These are phyloP conservation scores for Drosophila sucinea DNA, from an alignment of 1,140 invertebrate species.

Conservation along the genomic window DNA sequence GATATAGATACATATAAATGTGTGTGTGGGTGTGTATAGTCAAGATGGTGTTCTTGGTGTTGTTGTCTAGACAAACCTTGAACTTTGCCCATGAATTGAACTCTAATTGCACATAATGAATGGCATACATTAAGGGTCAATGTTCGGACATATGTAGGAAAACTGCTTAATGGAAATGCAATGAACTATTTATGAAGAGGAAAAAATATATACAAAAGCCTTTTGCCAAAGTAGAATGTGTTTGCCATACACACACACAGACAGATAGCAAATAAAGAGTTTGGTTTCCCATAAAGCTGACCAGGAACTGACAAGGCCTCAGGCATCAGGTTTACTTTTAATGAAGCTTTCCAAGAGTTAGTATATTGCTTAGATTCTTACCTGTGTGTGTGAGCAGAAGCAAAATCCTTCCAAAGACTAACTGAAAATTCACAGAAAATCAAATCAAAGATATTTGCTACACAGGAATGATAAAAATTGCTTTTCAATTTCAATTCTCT, in stretches of 20 bases:
- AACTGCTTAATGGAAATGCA: conserved; percentile 54
- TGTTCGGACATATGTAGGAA: conserved; percentile 31
- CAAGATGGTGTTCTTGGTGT: conserved; percentile 15
- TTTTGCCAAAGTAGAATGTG: not conserved
- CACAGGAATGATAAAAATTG: too few relatives aligned
- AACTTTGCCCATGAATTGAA: conserved; percentile 64
- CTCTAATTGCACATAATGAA: conserved; percentile 75
- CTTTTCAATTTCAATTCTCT: too few relatives aligned
- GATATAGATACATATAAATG: not conserved
- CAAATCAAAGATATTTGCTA: too few relatives aligned
- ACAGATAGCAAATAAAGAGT: too few relatives aligned
- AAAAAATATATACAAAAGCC: not conserved
- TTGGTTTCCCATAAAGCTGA: too few relatives aligned
- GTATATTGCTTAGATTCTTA: too few relatives aligned
- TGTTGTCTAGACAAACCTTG: conserved; percentile 44
- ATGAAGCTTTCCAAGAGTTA: too few relatives aligned
- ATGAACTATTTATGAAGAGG: conserved; percentile 60
- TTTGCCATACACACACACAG: not conserved
- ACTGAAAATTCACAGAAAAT: too few relatives aligned
- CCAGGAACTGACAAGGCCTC: too few relatives aligned
- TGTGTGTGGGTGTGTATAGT: not conserved
- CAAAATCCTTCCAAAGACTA: too few relatives aligned
- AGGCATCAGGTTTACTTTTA: too few relatives aligned
- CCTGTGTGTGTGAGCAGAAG: too few relatives aligned
- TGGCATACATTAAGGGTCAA: conserved; percentile 68